Conservation (phyloP, 2,888 invertebrate species). For the Drosophila buzzatii region DNA sequence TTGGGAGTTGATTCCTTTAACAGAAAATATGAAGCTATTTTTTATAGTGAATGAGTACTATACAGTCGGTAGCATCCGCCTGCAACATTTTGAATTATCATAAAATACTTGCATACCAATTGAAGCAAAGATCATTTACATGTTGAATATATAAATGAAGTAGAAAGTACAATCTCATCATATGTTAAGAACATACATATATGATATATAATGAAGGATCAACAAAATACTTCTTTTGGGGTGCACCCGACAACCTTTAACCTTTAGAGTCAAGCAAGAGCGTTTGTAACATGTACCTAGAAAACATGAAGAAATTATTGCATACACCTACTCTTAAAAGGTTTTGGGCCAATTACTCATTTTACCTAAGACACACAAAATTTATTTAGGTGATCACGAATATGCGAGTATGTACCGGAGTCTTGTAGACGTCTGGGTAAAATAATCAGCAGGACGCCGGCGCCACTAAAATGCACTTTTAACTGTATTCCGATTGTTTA, state of each 20-base stretch:
- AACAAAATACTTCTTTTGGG: constrained; percentile 48
- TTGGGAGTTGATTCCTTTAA: no score
- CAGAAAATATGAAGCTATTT: no score
- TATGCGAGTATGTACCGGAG: constrained; percentile 48
- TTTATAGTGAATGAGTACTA: background rate
- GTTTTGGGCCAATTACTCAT: constrained; percentile 22
- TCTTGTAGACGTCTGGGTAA: constrained; percentile 33
- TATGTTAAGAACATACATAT: constrained; percentile 27
- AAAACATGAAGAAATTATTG: constrained; percentile 11
- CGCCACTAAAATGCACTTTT: constrained; percentile 65
- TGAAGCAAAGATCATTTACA: background rate
- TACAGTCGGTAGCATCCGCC: background rate
- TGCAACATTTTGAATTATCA: background rate
- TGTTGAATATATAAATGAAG: background rate
- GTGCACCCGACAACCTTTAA: background rate
- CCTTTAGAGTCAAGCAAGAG: background rate
- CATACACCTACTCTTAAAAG: constrained; percentile 15
- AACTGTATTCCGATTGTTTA: constrained; percentile 46
- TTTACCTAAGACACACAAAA: constrained; percentile 13
- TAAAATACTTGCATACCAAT: background rate
- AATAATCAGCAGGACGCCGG: constrained; percentile 71
- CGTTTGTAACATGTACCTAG: background rate
- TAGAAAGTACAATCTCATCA: constrained; percentile 7
- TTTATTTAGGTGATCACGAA: constrained; percentile 62
- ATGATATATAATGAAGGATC: constrained; percentile 43